A percentile compares a stretch with the other conserved stretches of the same genome.
These are phyloP conservation scores for Drosophila melanocephala DNA, from an alignment of 2,888 invertebrate genomes.

Conservation along the genomic window DNA sequence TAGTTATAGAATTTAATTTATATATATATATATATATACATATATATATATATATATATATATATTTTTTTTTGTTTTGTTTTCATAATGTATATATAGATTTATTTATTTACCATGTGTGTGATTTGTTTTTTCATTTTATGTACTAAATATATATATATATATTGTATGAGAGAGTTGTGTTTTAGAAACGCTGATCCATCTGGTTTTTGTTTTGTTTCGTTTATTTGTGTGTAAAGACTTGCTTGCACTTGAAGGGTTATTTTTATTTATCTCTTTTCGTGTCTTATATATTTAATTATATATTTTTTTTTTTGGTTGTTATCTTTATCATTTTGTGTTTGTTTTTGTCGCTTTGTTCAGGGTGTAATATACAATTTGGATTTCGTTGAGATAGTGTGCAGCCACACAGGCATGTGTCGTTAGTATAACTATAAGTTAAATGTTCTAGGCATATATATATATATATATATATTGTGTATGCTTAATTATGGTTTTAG, in stretches of 20 bases:
- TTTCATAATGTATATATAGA: conserved; percentile 52
- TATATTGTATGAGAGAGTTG: conserved; percentile 49
- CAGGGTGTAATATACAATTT: conserved; percentile 60
- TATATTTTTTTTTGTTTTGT: conserved; percentile 28
- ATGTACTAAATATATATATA: conserved; percentile 29
- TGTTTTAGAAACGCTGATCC: conserved; percentile 73
- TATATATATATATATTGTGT: conserved; percentile 22
- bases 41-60: conserved; percentile 37
- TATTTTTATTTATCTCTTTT: conserved; percentile 29
- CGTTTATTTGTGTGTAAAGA: conserved; percentile 54
- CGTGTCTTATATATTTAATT: conserved; percentile 40
- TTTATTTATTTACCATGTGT: conserved; percentile 44
- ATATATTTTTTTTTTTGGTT: conserved; percentile 46
- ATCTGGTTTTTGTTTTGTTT: conserved; percentile 41
- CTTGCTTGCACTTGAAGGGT: conserved; percentile 53
- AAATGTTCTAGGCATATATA: conserved; percentile 34
- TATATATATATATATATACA: conserved; percentile 22
- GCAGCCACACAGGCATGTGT: conserved; percentile 24
- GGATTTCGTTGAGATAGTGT: conserved; percentile 35
- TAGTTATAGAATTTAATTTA: conserved; percentile 28
- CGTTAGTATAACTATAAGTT: conserved; percentile 27
- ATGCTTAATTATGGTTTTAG: conserved; percentile 45
- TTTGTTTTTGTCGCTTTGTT: conserved; percentile 2
- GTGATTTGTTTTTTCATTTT: conserved; percentile 10
- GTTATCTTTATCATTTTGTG: conserved; percentile 2